A percentile compares a stretch with the other conserved stretches of the same genome.
Conservation (phyloP, 2,797 vertebrate species). For the Karalla daura region DNA sequence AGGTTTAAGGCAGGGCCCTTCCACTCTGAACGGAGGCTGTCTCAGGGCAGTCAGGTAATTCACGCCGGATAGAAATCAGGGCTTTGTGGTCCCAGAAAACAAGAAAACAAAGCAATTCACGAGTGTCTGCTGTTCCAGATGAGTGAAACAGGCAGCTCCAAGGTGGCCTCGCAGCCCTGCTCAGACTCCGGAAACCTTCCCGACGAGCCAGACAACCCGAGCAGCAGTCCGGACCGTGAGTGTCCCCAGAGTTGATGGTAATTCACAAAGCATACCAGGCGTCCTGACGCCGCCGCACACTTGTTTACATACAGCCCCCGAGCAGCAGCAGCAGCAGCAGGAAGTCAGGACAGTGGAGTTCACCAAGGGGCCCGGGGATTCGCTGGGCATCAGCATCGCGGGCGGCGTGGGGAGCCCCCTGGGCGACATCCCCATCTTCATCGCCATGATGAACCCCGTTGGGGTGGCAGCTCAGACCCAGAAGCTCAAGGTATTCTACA, state of each 20-base stretch:
- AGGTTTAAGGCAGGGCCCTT: conserved; percentile 94
- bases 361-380: conserved; percentile 90
- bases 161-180: conserved; percentile 77
- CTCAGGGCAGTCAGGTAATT: conserved; percentile 91
- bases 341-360: conserved; percentile 92
- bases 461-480: conserved; percentile 96
- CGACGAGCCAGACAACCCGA: conserved; percentile 78
- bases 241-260: not conserved
- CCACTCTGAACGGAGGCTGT: conserved; percentile 93
- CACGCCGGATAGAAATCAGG: not conserved
- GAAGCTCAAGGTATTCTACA: conserved; percentile 92
- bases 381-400: conserved; percentile 94
- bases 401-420: conserved; percentile 96
- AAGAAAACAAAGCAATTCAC: not conserved
- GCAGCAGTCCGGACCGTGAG: conserved; percentile 86
- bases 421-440: conserved; percentile 96
- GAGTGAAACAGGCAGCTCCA: conserved; percentile 81
- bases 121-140: conserved; percentile 63
- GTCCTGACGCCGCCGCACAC: not conserved
- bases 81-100: not conserved
- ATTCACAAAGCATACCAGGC: not conserved
- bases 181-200: conserved; percentile 76
- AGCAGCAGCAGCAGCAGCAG: conserved; percentile 90
- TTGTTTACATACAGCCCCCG: conserved; percentile 74
- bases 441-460: conserved; percentile 97